phyloP scores from a whole-genome alignment of 1,140 invertebrate species.

The Nixonia krombeini region DNA sequence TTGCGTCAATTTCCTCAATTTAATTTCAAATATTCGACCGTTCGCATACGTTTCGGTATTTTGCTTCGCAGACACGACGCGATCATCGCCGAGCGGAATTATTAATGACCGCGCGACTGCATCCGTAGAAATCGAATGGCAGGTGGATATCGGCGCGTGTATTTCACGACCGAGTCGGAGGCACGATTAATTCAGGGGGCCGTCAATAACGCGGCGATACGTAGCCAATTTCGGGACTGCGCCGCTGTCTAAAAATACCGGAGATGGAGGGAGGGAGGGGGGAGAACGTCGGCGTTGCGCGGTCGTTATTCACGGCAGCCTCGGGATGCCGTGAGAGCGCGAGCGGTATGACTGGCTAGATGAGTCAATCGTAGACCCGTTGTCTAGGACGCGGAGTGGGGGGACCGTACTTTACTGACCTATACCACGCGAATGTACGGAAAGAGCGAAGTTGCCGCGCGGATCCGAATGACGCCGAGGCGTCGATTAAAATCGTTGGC shows the following conservation, averaged over 20 bases:
- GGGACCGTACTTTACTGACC: conserved; percentile 65
- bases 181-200: no score
- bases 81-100: no score
- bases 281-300: conserved; percentile 1
- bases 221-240: background rate
- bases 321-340: conserved; percentile 43
- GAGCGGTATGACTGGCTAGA: conserved; percentile 62
- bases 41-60: no score
- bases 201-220: no score
- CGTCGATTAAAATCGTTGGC: conserved; percentile 40
- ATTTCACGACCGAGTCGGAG: no score
- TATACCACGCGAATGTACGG: conserved; percentile 60
- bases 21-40: no score
- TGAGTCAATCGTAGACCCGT: conserved; percentile 69
- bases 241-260: conserved; percentile 32
- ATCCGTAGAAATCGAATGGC: no score
- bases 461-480: conserved; percentile 11
- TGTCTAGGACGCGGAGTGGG: conserved; percentile 62
- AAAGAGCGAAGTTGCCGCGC: conserved; percentile 34
- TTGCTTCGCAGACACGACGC: no score
- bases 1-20: no score
- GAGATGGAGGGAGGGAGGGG: no score
- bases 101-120: no score
- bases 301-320: conserved; percentile 27
- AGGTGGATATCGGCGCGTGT: no score